These are phyloP conservation scores for Nasonia giraulti DNA, from an alignment of 1,140 invertebrate species.

Conservation along the genomic window DNA sequence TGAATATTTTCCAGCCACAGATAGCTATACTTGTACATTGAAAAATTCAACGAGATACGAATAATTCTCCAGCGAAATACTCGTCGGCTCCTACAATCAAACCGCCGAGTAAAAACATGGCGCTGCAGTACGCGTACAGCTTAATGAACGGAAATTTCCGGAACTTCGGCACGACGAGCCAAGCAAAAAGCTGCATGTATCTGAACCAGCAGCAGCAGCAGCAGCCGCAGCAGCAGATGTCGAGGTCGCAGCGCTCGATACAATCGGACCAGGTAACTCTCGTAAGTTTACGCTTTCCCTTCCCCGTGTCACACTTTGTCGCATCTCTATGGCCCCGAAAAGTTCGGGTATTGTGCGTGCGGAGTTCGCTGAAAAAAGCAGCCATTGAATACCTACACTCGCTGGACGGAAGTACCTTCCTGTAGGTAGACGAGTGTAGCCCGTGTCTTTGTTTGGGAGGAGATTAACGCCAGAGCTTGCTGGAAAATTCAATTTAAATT, in stretches of 20 bases:
- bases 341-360: no score
- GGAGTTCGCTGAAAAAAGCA: no score
- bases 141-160: constrained; percentile 59
- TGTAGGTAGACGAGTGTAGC: neutral
- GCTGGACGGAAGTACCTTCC: no score
- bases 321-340: neutral
- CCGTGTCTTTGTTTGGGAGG: neutral
- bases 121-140: constrained; percentile 63
- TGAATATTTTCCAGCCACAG: neutral
- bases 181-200: constrained; percentile 68
- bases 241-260: constrained; percentile 67
- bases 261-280: constrained; percentile 53
- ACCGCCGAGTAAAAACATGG: constrained; percentile 50
- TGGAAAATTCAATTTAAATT: neutral
- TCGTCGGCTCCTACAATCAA: neutral
- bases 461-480: neutral
- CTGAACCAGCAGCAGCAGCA: constrained; percentile 61
- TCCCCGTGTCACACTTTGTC: neutral
- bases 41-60: neutral
- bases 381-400: no score
- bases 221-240: constrained; percentile 51
- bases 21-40: neutral
- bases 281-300: neutral
- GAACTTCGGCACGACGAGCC: constrained; percentile 57
- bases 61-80: constrained; percentile 27